Percentiles rank a stretch among this genome's conserved stretches.
These are phyloP conservation scores for Hippolais icterina DNA, from an alignment of 2,113 vertebrate genomes.

Conservation along the genomic window DNA sequence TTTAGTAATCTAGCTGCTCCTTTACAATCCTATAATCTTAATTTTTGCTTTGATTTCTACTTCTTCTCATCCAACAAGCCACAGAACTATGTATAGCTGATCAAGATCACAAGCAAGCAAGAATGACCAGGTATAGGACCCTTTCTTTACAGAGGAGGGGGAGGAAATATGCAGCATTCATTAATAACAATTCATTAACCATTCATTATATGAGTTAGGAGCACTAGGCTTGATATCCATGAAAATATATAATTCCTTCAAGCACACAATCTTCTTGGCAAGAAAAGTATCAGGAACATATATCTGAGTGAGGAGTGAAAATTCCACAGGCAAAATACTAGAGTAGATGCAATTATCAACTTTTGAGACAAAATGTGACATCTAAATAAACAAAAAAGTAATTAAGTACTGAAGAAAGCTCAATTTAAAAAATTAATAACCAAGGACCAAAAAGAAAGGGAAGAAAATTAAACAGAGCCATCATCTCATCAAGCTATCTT, in stretches of 20 bases:
- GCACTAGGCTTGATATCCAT: background rate
- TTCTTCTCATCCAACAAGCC: background rate
- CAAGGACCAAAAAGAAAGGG: background rate
- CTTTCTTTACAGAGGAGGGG: background rate
- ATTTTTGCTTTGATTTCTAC: background rate
- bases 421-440: background rate
- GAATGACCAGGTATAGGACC: background rate
- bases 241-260: background rate
- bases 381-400: background rate
- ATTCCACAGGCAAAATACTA: background rate
- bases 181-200: background rate
- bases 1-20: background rate
- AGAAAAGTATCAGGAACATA: background rate
- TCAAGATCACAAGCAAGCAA: background rate
- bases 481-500: background rate
- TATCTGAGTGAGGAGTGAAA: background rate
- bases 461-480: background rate
- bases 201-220: background rate
- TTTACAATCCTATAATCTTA: background rate
- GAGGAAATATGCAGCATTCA: background rate
- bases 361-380: background rate
- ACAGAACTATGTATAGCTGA: background rate
- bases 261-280: background rate
- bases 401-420: background rate
- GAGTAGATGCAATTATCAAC: background rate